Conservation (phyloP, 2,888 invertebrate species). For the Tenthredo distinguenda region DNA sequence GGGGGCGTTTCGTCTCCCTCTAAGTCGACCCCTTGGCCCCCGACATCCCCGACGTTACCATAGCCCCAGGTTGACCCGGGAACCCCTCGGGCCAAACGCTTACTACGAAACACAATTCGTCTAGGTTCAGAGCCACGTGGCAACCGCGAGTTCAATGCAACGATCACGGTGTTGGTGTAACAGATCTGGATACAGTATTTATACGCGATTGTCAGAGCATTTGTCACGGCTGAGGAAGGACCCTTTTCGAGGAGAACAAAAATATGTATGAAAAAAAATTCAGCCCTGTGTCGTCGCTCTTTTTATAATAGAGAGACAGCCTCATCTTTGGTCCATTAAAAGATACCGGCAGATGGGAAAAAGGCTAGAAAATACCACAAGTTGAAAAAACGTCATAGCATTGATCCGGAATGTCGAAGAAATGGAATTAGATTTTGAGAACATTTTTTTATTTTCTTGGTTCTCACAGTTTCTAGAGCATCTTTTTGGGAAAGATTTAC, state of each 20-base stretch:
- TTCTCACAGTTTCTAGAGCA: not conserved
- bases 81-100: slow-evolving; percentile 49
- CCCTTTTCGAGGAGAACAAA: not conserved
- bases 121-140: slow-evolving; percentile 72
- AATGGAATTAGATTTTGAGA: not conserved
- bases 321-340: slow-evolving; percentile 46
- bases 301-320: slow-evolving; percentile 25
- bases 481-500: not conserved
- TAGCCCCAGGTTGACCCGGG: slow-evolving; percentile 56
- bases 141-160: slow-evolving; percentile 68
- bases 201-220: slow-evolving; percentile 65
- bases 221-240: slow-evolving; percentile 64
- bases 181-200: slow-evolving; percentile 63
- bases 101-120: slow-evolving; percentile 67
- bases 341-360: slow-evolving; percentile 32
- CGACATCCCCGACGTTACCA: slow-evolving; percentile 59
- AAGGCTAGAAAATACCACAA: not conserved
- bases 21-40: slow-evolving; percentile 42
- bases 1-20: slow-evolving; percentile 59
- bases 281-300: not conserved
- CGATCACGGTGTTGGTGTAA: slow-evolving; percentile 68
- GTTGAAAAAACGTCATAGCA: not conserved
- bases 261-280: slow-evolving; percentile 27
- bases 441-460: not conserved
- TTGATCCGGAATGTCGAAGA: not conserved